These are phyloP conservation scores for Lepidurus couesii DNA, from an alignment of 1,140 invertebrate genomes.

Conservation along the genomic window DNA sequence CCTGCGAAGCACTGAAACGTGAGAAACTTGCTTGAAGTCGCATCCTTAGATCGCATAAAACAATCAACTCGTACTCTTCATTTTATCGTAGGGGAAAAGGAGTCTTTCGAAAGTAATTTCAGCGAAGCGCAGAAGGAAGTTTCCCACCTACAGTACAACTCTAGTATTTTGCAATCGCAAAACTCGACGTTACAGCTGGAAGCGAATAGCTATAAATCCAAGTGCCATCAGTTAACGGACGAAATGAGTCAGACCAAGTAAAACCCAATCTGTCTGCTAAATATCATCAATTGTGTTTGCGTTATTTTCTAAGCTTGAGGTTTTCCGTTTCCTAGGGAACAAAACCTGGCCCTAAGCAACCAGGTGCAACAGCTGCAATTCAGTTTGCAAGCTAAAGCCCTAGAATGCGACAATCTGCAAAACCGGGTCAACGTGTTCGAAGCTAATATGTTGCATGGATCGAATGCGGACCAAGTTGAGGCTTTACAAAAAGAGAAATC, in stretches of 20 bases:
- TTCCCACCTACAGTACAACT: slow-evolving; percentile 24
- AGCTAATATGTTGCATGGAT: slow-evolving; percentile 24
- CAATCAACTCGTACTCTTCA: background rate
- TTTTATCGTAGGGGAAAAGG: background rate
- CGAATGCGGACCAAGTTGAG: slow-evolving; percentile 27
- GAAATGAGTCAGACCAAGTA: background rate
- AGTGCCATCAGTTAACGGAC: background rate
- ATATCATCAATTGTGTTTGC: background rate
- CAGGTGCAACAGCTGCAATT: background rate
- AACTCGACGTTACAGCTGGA: background rate
- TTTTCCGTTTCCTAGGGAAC: slow-evolving; percentile 21
- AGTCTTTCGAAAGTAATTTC: slow-evolving; percentile 6
- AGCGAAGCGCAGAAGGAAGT: background rate
- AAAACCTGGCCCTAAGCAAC: background rate
- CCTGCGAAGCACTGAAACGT: slow-evolving; percentile 3
- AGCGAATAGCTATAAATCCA: background rate
- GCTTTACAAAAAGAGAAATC: slow-evolving; percentile 26
- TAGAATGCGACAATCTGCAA: background rate
- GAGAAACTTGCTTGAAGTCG: background rate
- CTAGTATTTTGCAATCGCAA: slow-evolving; percentile 31
- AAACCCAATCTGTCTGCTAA: background rate
- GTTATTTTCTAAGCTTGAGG: slow-evolving; percentile 1
- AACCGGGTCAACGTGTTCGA: slow-evolving; percentile 12
- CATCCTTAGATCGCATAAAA: background rate
- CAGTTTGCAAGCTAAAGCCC: slow-evolving; percentile 23